A percentile compares a stretch with the other conserved stretches of the same genome.
phyloP scores from a whole-genome alignment of 2,113 vertebrate genomes.

The Amia ocellicauda region DNA sequence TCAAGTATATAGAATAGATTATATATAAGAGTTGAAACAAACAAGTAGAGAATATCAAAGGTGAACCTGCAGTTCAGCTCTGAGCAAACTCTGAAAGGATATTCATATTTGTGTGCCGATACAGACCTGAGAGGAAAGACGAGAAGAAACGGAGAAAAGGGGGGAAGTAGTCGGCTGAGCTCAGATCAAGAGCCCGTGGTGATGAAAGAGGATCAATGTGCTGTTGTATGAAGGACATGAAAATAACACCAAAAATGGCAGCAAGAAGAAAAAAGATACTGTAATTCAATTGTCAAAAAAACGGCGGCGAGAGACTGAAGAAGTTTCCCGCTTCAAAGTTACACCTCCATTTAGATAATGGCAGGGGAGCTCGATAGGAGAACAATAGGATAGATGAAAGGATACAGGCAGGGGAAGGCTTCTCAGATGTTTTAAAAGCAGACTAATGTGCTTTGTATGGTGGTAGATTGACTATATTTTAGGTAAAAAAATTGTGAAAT shows the following conservation, averaged over 20 bases:
- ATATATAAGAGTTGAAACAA: too few relatives aligned
- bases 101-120: background rate
- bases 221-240: background rate
- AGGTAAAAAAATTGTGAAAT: too few relatives aligned
- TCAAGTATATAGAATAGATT: too few relatives aligned
- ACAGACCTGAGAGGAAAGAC: background rate
- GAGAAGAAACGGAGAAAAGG: background rate
- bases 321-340: constrained; percentile 12
- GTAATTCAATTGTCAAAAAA: background rate
- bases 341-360: constrained; percentile 21
- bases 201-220: background rate
- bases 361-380: background rate
- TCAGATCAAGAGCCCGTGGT: background rate
- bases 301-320: background rate
- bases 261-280: background rate
- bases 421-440: background rate
- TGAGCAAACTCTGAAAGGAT: background rate
- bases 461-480: background rate
- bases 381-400: constrained; percentile 13
- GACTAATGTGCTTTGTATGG: background rate
- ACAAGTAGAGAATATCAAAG: too few relatives aligned
- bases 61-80: too few relatives aligned
- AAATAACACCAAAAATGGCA: background rate
- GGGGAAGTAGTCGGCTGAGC: too few relatives aligned
- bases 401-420: background rate